Base-by-base conservation (phyloP, 2,113 vertebrate genomes). In the Regulus satrapa region DNA sequence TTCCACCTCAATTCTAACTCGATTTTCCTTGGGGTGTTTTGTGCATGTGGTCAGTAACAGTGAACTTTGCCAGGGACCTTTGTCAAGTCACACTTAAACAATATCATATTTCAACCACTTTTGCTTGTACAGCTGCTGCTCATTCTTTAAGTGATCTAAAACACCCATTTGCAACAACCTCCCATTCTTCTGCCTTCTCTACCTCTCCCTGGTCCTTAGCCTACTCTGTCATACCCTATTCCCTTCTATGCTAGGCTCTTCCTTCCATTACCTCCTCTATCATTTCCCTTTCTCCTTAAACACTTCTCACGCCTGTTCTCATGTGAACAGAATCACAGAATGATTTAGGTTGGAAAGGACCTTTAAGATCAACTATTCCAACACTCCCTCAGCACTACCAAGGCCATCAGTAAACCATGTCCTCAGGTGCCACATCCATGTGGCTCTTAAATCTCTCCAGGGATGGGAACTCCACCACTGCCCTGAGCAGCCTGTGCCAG, bases 21-120 rank as follows among this genome's bases (percentile, higher is more conserved):
- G 0, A 49, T 51, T 45, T 38, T 45, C 36, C 49, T 45, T 2
- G 1, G 23, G 19, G 12, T 38, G 20, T 40, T 58, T 34, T 0
- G 1, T 14, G 32, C 16, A 31, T 3, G 43, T 25, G 32, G 43
- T 63, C 73, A 71, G 41, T 38, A 41, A 36, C 18, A 71, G 19
- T 5, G 17, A 78, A 51, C 29, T 29, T 18, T 61, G 62, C 41
- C 20, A 62, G 6, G 0, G 0, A 40, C 14, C 31, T 36, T 10
- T 21, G 48, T 43, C 18, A 83, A 76, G 55, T 24, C 0, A 0
- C 49, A 63, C 72, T 51, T 7, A 17, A 56, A 49, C 10, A 45
- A 9, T 26, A 43, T 15, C 13, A 25, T 29, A 64, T 18, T 16
- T 17, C 63, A 29, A 71, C 5, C 17, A 25, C 24, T 58, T 63